A percentile compares a stretch with the other conserved stretches of the same genome.
These are phyloP conservation scores for Meriones psammophilus DNA, from an alignment of 2,797 vertebrate species.

Conservation along the genomic window DNA sequence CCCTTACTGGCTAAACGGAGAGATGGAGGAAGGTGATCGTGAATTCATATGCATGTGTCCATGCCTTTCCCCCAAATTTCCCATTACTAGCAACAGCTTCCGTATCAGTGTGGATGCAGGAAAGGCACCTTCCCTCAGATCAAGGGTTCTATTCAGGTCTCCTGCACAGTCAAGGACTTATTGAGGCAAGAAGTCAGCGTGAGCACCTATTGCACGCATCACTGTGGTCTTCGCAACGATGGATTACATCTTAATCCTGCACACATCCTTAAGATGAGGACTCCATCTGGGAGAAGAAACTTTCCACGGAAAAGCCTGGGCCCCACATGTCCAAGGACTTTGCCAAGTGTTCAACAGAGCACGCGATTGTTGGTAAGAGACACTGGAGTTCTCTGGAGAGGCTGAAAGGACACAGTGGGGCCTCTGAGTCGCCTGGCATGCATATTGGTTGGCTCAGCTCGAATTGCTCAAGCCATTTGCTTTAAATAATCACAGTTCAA, in stretches of 20 bases:
- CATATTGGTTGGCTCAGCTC: background rate
- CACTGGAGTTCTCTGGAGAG: conserved; percentile 56
- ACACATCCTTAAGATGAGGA: conserved; percentile 75
- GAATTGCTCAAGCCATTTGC: conserved; percentile 11
- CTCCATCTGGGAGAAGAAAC: conserved; percentile 75
- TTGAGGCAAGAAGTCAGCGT: conserved; percentile 82
- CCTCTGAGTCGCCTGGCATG: conserved; percentile 30
- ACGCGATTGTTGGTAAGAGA: conserved; percentile 58
- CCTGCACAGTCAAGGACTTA: conserved; percentile 78
- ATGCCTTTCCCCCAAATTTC: conserved; percentile 66
- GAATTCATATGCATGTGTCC: background rate
- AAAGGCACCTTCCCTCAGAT: conserved; percentile 61
- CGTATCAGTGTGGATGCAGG: conserved; percentile 74
- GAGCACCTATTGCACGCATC: conserved; percentile 77
- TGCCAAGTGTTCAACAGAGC: conserved; percentile 71
- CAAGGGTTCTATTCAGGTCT: conserved; percentile 79
- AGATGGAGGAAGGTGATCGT: conserved; percentile 70
- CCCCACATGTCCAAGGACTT: conserved; percentile 68
- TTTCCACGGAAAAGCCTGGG: conserved; percentile 74
- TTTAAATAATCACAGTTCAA: conserved; percentile 61
- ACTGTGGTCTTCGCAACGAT: conserved; percentile 77
- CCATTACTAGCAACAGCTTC: conserved; percentile 64
- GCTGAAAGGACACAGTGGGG: conserved; percentile 14
- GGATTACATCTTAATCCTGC: conserved; percentile 81
- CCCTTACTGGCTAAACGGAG: conserved; percentile 79